Evolutionary conservation across 2,113 vertebrate species (phyloP).

Genomic region (Puma concolor): DNA sequence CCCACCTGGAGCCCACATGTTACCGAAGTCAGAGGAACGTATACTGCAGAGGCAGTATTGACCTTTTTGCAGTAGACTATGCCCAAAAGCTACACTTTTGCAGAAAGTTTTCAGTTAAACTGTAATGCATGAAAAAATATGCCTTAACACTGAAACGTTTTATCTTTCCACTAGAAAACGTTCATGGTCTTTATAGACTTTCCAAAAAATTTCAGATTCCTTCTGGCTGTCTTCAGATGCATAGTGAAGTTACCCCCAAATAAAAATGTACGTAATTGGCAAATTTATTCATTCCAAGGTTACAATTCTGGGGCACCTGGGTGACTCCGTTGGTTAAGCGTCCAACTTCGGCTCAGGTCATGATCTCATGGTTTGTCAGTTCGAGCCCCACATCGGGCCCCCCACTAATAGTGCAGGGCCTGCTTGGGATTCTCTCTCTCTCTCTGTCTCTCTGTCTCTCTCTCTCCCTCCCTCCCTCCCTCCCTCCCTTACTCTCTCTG

Average conservation of each 20-base stretch:
- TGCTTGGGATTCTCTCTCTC: too few species aligned
- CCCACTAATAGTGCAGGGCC: too few species aligned
- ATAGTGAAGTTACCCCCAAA: background rate
- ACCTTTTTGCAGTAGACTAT: background rate
- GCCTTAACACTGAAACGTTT: constrained; percentile 23
- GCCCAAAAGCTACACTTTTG: background rate
- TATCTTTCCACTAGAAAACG: background rate
- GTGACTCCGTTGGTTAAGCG: too few species aligned
- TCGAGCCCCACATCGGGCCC: too few species aligned
- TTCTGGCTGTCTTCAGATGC: background rate
- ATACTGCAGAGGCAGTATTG: too few species aligned
- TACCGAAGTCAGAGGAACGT: rapidly evolving
- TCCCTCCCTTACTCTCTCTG: too few species aligned
- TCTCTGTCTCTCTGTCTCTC: too few species aligned
- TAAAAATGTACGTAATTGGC: background rate
- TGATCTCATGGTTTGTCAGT: too few species aligned
- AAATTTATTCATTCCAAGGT: background rate
- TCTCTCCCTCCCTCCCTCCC: too few species aligned
- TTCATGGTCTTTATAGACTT: background rate
- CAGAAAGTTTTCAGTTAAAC: background rate
- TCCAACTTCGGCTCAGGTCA: too few species aligned
- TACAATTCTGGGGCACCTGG: background rate
- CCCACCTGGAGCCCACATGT: constrained; percentile 1
- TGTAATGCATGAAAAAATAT: background rate
- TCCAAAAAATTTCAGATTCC: background rate